These are phyloP conservation scores for Iselma pallidipennis DNA, from an alignment of 2,888 invertebrate species.

Conservation along the genomic window DNA sequence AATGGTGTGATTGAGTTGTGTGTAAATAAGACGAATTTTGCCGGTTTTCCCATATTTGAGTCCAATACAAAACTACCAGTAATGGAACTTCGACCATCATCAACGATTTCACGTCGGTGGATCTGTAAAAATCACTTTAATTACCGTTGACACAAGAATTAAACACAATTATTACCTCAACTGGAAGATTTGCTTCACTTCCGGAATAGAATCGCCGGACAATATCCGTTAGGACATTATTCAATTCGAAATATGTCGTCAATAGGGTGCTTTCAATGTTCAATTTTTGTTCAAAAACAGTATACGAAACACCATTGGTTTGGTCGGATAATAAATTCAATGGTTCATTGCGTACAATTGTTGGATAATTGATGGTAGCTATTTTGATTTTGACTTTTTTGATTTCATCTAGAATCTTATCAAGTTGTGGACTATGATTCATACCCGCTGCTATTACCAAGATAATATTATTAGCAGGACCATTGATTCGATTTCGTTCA, in stretches of 20 bases:
- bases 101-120: slow-evolving; percentile 58
- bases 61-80: slow-evolving; percentile 62
- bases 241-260: slow-evolving; percentile 60
- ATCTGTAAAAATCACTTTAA: slow-evolving; percentile 49
- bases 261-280: slow-evolving; percentile 59
- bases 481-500: slow-evolving; percentile 52
- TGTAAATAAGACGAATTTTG: slow-evolving; percentile 59
- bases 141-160: no score
- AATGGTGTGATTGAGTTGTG: slow-evolving; percentile 60
- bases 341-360: slow-evolving; percentile 53
- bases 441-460: slow-evolving; percentile 63
- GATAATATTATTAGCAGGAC: slow-evolving; percentile 60
- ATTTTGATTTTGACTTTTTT: slow-evolving; percentile 56
- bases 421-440: slow-evolving; percentile 52
- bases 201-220: slow-evolving; percentile 57
- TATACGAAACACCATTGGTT: slow-evolving; percentile 57
- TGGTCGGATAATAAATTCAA: slow-evolving; percentile 57
- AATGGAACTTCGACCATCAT: slow-evolving; percentile 57
- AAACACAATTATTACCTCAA: no score
- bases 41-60: slow-evolving; percentile 58
- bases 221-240: slow-evolving; percentile 58
- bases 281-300: slow-evolving; percentile 59
- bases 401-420: slow-evolving; percentile 54
- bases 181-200: slow-evolving; percentile 53
- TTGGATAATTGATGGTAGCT: slow-evolving; percentile 62